phyloP scores from a whole-genome alignment of 2,888 invertebrate species.

The Agrotis ipsilon region DNA sequence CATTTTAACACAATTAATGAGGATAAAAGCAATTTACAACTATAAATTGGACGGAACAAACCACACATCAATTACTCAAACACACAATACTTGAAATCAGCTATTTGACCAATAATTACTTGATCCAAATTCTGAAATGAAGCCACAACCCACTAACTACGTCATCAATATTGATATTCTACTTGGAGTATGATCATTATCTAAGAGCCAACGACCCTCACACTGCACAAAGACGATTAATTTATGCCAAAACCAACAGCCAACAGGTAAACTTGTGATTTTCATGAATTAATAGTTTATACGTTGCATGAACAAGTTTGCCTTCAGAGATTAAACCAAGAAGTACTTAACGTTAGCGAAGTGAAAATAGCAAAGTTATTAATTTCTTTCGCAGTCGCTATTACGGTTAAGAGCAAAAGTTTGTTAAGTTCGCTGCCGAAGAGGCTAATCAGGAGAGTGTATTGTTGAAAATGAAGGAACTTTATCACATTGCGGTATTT shows the following conservation, averaged over 20 bases:
- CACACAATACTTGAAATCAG: conserved; percentile 11
- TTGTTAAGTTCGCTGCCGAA: conserved; percentile 33
- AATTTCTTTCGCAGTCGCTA: conserved; percentile 59
- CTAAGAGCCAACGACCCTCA: conserved; percentile 28
- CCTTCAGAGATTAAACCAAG: conserved; percentile 60
- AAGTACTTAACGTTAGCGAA: conserved; percentile 65
- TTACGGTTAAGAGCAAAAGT: conserved; percentile 61
- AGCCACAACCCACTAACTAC: conserved; percentile 16
- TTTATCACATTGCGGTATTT: conserved; percentile 11
- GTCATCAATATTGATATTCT: conserved; percentile 38
- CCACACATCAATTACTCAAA: conserved; percentile 10
- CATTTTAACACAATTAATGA: conserved; percentile 4
- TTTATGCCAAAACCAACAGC: conserved; percentile 50
- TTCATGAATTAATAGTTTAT: conserved; percentile 49
- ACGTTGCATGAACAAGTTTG: conserved; percentile 38
- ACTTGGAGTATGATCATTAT: conserved; percentile 41
- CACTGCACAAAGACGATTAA: conserved; percentile 41
- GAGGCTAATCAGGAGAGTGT: conserved; percentile 38
- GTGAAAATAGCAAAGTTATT: conserved; percentile 67
- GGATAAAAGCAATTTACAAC: neutral
- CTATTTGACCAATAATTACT: conserved; percentile 24
- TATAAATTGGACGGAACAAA: conserved; percentile 10
- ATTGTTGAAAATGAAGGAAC: conserved; percentile 24
- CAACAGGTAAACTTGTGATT: conserved; percentile 56
- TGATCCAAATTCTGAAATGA: conserved; percentile 10